Base-by-base conservation (phyloP, 2,888 invertebrate genomes). In the Platerodrilus igneus region DNA sequence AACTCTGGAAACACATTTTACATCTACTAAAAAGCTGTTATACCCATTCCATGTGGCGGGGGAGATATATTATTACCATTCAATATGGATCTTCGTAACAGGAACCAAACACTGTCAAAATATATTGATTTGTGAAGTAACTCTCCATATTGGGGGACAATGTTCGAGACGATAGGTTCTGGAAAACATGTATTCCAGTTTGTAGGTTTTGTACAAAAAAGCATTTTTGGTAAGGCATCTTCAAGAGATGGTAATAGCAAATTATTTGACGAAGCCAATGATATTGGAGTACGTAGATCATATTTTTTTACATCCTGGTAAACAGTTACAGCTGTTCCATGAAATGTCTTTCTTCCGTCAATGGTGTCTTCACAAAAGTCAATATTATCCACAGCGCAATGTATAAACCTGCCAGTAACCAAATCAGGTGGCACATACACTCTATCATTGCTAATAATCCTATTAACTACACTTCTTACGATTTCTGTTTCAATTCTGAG, bases 351-450 rank as follows among this genome's bases (percentile, higher is more conserved):
- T 30, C 30, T 30, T 7, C 30, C 30, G 18, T 30, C 17, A 10
- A 18, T 18, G 18, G 30, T 30, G 17, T 30, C 30, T 30, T 30
- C 30, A 30, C 17, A 30, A 17, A 30, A 30, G 30, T 30, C 30
- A 30, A 4, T 16, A 17, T 30, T 30, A 10, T 30, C 30, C 30
- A 17, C 9, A 30, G 30, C 30, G 17, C 30, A 30, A 30, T 30
- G 30, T n/a, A 30, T 30, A 30, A 30, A 30, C 11, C 30, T 30
- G 18, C 17, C 18, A 17, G 10, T 10, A 9, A 30, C 30, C 16
- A 30, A 17, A 11, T 30, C 17, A 16, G 17, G 17, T 30, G 17
- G 18, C 7, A 30, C 8, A 10, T 30, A 16, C 10, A 30, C 30
- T 11, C 30, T 18, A 30, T 30, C 30, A 30, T 30, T 30, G n/a